Base-by-base conservation (phyloP, 2,888 invertebrate genomes). In the Eupsilia transversa region DNA sequence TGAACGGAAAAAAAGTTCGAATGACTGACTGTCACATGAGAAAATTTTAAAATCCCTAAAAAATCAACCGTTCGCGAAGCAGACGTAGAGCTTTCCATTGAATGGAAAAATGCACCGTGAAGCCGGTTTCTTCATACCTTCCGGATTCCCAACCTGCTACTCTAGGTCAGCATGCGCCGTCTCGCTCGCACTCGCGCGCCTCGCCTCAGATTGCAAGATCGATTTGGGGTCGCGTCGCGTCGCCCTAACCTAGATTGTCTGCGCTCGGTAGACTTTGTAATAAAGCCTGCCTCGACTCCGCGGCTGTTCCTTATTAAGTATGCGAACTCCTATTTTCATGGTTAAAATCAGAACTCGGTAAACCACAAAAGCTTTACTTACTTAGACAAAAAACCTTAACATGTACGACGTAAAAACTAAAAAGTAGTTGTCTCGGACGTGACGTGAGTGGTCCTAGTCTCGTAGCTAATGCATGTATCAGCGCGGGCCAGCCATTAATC, bases 141-240 rank as follows among this genome's bases (percentile, higher is more conserved):
- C 96, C 96, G 95, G 96, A 96, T 96, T 96, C 96, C 94, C 96
- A 96, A 96, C 96, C 96, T 96, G 95, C 94, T 94, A 91, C 94
- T 96, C 95, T 96, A 95, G 96, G 96, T 96, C 96, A 95, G 87
- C 87, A 89, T 83, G 86, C 83, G 83, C 89, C 81, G 86, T 95
- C 95, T 91, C 95, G 86, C 94, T 95, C 93, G 81, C 94, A 86
- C 92, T 80, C 87, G 89, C 88, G 86, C 82, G 85, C 85, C 83
- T 86, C 86, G 91, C 92, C 90, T 89, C 92, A 93, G 94, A 94
- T 90, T 89, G 92, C 89, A 89, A 90, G 89, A 92, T 91, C 93
- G 93, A 94, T 96, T 96, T 95, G 94, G 95, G 95, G 95, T 95
- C 96, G 94, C 93, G 94, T 91, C 94, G 96, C 93, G 93, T 91